Percentiles rank a stretch among this genome's conserved stretches.
phyloP scores from a whole-genome alignment of 2,888 invertebrate species.

The Adelognathus sp. region DNA sequence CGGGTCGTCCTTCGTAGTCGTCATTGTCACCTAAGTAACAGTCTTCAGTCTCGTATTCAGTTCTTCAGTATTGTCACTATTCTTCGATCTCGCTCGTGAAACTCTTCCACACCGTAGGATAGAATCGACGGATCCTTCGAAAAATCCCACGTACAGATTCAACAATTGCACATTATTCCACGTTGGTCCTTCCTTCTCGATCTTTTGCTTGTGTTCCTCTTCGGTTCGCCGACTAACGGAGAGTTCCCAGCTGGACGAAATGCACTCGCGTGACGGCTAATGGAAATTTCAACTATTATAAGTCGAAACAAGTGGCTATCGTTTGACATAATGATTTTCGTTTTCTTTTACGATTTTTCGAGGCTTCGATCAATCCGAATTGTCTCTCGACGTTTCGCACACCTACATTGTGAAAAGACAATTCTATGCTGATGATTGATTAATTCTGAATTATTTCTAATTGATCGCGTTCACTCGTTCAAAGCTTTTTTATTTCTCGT shows the following conservation, averaged over 20 bases:
- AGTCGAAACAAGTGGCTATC: too few species aligned
- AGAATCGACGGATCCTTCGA: conserved; percentile 15
- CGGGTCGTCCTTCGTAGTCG: conserved; percentile 70
- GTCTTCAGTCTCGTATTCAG: background rate
- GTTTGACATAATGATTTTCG: background rate
- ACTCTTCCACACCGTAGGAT: background rate
- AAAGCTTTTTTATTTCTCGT: too few species aligned
- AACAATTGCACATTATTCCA: conserved; percentile 46
- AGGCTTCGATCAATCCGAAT: background rate
- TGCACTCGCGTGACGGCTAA: background rate
- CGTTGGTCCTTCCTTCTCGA: background rate
- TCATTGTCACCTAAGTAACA: conserved; percentile 58
- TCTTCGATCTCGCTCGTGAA: background rate
- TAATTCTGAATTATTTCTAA: too few species aligned
- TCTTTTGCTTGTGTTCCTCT: background rate
- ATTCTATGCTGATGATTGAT: too few species aligned
- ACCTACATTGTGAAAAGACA: too few species aligned
- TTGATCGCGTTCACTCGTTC: too few species aligned
- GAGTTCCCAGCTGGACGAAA: background rate
- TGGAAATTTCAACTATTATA: background rate
- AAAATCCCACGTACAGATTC: conserved; percentile 19
- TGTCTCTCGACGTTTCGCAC: background rate
- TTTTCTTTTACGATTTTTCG: background rate
- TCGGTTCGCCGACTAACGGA: background rate
- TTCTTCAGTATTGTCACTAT: conserved; percentile 24